Evolutionary conservation across 2,797 vertebrate species (phyloP).

Genomic region (Rhinella marina): DNA sequence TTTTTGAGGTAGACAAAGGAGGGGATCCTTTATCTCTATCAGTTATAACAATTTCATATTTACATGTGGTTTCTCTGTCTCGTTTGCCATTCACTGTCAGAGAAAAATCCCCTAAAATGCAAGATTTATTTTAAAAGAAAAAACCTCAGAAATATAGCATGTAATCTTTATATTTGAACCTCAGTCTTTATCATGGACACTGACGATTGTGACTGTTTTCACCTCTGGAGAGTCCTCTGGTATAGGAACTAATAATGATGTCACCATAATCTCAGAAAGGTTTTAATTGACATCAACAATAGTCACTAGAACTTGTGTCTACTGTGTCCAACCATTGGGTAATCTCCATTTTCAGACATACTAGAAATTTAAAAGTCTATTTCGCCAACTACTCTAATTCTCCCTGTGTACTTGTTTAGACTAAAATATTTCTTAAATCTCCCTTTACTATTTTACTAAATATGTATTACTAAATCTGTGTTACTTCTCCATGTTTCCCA

Average conservation of each 20-base stretch:
- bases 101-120: slow-evolving; percentile 74
- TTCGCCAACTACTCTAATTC: not conserved
- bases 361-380: not conserved
- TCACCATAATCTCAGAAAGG: not conserved
- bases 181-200: not conserved
- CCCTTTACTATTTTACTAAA: not conserved
- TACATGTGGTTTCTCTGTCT: slow-evolving; percentile 65
- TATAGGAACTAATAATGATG: not conserved
- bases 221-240: not conserved
- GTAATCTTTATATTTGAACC: slow-evolving; percentile 68
- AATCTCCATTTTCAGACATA: not conserved
- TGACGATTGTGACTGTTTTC: not conserved
- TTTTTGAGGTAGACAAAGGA: slow-evolving; percentile 68
- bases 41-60: slow-evolving; percentile 74
- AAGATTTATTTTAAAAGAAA: slow-evolving; percentile 66
- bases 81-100: slow-evolving; percentile 67
- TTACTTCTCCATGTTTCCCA: not conserved
- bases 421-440: slow-evolving; percentile 50
- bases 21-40: slow-evolving; percentile 76
- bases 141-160: slow-evolving; percentile 69
- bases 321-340: not conserved
- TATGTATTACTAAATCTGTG: too few species aligned
- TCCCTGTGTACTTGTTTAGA: not conserved
- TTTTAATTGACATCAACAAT: not conserved
- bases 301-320: not conserved